Conservation (phyloP, 1,140 invertebrate genomes). For the Anastrepha ludens region DNA sequence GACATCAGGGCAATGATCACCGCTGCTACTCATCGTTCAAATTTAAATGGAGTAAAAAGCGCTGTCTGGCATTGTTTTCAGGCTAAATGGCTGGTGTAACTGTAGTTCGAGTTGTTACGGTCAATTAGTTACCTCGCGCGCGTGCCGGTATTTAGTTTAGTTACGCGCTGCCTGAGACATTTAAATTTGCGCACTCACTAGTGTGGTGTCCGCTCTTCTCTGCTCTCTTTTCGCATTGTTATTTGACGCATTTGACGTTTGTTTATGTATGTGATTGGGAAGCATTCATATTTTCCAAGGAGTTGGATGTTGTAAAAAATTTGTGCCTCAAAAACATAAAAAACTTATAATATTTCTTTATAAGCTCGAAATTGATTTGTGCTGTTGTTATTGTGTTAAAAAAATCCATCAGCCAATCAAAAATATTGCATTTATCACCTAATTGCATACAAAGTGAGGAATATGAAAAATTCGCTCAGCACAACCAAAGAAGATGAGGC, state of each 20-base stretch:
- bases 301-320: no score
- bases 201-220: no score
- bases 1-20: no score
- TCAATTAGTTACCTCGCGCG: not conserved
- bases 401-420: not conserved
- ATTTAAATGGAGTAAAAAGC: not conserved
- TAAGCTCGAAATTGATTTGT: no score
- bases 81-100: conserved; percentile 14
- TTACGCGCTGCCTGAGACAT: not conserved
- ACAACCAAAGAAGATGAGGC: not conserved
- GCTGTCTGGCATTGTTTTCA: not conserved
- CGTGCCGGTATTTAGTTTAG: conserved; percentile 22
- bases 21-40: not conserved
- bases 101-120: conserved; percentile 36
- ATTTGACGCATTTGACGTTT: no score
- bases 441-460: not conserved
- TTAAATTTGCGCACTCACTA: no score
- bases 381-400: not conserved
- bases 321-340: no score
- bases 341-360: no score
- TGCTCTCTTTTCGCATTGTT: no score
- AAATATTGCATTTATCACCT: not conserved
- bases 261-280: no score
- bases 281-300: no score
- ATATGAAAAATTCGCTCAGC: conserved; percentile 7